Evolutionary conservation across 2,113 vertebrate species (phyloP).

Genomic region (Larimichthys crocea): DNA sequence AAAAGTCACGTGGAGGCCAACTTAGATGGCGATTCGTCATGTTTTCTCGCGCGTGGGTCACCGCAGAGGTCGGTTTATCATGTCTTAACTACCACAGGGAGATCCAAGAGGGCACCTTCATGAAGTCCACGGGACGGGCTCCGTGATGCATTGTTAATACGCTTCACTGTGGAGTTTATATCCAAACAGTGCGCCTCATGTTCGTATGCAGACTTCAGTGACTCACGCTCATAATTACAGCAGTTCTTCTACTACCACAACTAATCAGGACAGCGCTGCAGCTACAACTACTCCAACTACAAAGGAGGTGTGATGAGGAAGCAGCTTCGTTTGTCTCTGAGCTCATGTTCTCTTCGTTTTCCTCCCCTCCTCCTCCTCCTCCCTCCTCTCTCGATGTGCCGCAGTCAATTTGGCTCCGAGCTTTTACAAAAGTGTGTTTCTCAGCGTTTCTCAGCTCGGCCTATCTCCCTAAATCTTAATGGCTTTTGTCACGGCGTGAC

Average conservation of each 20-base stretch:
- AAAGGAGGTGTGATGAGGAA: constrained; percentile 42
- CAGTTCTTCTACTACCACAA: neutral
- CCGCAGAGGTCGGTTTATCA: too few species aligned
- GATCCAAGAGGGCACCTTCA: too few species aligned
- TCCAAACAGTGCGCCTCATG: neutral
- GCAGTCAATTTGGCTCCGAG: constrained; percentile 72
- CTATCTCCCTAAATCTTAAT: constrained; percentile 82
- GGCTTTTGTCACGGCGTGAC: constrained; percentile 79
- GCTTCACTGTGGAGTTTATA: too few species aligned
- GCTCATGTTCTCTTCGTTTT: constrained; percentile 46
- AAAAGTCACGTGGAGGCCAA: too few species aligned
- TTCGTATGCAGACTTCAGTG: neutral
- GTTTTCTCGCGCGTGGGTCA: too few species aligned
- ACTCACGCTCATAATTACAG: neutral
- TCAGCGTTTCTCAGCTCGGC: constrained; percentile 72
- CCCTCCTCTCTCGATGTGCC: constrained; percentile 16
- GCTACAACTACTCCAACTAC: constrained; percentile 16
- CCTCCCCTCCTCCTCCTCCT: too few species aligned
- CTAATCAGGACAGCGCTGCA: constrained; percentile 10
- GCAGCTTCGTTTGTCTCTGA: constrained; percentile 24
- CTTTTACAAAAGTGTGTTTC: constrained; percentile 71
- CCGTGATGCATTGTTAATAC: too few species aligned
- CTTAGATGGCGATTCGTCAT: too few species aligned
- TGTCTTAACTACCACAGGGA: too few species aligned
- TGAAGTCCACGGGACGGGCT: too few species aligned